Evolutionary conservation across 2,113 vertebrate genomes (phyloP).

Genomic region (Podocnemis expansa): DNA sequence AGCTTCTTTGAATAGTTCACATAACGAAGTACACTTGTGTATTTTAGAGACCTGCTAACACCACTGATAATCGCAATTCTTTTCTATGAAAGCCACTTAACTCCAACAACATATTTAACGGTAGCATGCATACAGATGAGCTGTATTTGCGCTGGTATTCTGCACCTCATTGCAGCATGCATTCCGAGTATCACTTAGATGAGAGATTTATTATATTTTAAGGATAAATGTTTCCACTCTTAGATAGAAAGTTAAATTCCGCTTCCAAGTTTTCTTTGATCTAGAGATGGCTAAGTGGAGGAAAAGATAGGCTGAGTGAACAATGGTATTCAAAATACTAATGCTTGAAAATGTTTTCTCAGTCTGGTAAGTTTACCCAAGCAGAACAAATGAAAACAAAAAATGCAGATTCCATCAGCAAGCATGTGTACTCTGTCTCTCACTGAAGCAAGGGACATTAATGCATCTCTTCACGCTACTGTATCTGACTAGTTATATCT

Average conservation of each 20-base stretch:
- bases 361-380: conserved; percentile 1
- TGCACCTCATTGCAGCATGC: conserved; percentile 48
- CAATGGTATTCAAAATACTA: not conserved
- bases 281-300: not conserved
- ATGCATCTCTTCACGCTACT: not conserved
- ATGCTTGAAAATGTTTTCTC: conserved; percentile 3
- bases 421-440: not conserved
- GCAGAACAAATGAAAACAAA: conserved; percentile 29
- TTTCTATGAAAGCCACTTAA: conserved; percentile 62
- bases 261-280: not conserved
- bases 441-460: not conserved
- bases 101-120: conserved; percentile 61
- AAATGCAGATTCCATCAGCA: conserved; percentile 47
- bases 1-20: conserved; percentile 49
- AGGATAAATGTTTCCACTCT: conserved; percentile 29
- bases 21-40: conserved; percentile 57
- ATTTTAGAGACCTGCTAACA: conserved; percentile 44
- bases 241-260: not conserved
- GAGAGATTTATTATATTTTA: conserved; percentile 50
- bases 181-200: conserved; percentile 44
- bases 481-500: not conserved
- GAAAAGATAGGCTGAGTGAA: not conserved
- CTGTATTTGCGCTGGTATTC: conserved; percentile 61
- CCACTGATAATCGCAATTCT: conserved; percentile 59
- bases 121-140: conserved; percentile 57